Base-by-base conservation (phyloP, 1,140 invertebrate species). In the Bombus confusus region DNA sequence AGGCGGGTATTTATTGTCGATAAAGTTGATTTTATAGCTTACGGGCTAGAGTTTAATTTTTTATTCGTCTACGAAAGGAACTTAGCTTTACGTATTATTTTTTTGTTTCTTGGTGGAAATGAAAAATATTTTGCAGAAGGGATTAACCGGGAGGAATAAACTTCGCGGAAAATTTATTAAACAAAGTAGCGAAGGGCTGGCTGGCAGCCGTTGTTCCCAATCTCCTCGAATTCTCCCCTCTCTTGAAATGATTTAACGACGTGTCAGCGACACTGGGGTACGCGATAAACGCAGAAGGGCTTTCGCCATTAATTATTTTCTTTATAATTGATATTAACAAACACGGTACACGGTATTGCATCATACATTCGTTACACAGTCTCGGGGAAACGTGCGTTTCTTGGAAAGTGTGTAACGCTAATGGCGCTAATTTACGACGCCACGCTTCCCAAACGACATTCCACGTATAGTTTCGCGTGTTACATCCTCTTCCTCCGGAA, bases 291-390 rank as follows among this genome's bases (percentile, higher is more conserved):
- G 31, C 37, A 25, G 37, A 39, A 39, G 37, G 10, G 37, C 0
- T 6, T 3, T 4, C 15, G 8, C 37, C 37, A 39, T 72, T 71
- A 71, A 72, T 80, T 80, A 80, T 62, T 73, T 72, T 39, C 68
- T n/a, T 31, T 39, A 72, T 73, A 73, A 81, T 59, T 72, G 28
- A 59, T 81, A 52, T 81, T 59, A 81, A 81, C 59, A 73, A 81
- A 81, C 66, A 62, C 69, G 28, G 31, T 8, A 6, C 39, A 18
- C 18, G 41, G 73, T 73, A 73, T 59, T 73, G 47, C 47, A 4
- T 73, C 68, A 28, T 73, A 43, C 57, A 81, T 59, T 72, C 79
- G 68, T 62, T 41, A 47, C 25, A 57, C 13, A 8, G 37, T 43
- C 47, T 31, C 37, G 47, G 22, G 28, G 37, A 25, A 41, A 72